Conservation (phyloP, 1,140 invertebrate genomes). For the Drosophila ananassae region DNA sequence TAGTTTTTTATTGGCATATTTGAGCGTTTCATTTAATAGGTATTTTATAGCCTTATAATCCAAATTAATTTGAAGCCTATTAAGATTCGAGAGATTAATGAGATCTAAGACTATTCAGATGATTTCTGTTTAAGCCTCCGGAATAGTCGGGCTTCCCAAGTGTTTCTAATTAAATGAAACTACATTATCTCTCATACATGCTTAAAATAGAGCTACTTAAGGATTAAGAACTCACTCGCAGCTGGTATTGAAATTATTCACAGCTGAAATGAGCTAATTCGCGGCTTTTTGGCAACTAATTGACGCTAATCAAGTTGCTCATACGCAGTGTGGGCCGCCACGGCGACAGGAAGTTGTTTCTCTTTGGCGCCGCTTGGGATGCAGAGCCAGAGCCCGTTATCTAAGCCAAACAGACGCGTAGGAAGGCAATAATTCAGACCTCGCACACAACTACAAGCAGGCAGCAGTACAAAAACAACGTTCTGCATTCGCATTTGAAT, state of each 20-base stretch:
- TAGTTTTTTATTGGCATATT: neutral
- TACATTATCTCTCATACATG: neutral
- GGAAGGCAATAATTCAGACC: constrained; percentile 57
- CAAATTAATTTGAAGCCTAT: neutral
- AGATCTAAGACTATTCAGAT: too few relatives aligned
- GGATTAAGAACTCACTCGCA: constrained; percentile 12
- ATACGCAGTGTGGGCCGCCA: constrained; percentile 66
- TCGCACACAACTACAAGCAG: constrained; percentile 38
- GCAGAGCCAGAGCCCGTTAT: constrained; percentile 55
- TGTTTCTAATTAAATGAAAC: neutral
- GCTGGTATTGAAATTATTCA: constrained; percentile 22
- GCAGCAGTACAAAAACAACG: neutral
- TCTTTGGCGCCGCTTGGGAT: constrained; percentile 4
- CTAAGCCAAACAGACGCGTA: constrained; percentile 68
- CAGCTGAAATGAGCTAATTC: constrained; percentile 60
- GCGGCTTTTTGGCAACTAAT: constrained; percentile 61
- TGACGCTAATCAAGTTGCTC: constrained; percentile 75
- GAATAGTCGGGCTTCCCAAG: too few relatives aligned
- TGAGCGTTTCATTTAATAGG: neutral
- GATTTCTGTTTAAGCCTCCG: too few relatives aligned
- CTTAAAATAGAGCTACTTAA: constrained; percentile 25
- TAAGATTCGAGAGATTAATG: neutral
- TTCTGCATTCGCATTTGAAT: constrained; percentile 14
- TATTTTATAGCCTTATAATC: neutral
- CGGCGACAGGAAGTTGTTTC: constrained; percentile 25